phyloP scores from a whole-genome alignment of 2,888 invertebrate species.

The Rhaphigaster nebulosa region DNA sequence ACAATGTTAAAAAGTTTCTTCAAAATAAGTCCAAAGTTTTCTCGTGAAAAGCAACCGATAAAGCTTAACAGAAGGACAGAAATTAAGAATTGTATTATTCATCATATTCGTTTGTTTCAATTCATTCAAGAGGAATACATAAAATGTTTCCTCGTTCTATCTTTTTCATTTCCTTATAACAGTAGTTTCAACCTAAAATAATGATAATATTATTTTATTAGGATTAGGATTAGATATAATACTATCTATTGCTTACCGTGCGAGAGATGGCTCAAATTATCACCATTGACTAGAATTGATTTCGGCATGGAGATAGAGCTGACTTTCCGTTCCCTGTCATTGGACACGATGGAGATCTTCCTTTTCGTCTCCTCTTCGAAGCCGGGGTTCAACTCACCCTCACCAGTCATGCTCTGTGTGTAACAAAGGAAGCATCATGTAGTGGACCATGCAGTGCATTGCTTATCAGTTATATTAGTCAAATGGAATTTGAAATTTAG shows the following conservation, averaged over 20 bases:
- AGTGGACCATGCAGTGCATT: not conserved
- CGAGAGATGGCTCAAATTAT: slow-evolving; percentile 69
- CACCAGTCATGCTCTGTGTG: slow-evolving; percentile 22
- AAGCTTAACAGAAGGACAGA: too few relatives aligned
- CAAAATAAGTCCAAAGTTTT: too few relatives aligned
- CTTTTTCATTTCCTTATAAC: too few relatives aligned
- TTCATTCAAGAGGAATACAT: too few relatives aligned
- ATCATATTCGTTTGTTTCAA: too few relatives aligned
- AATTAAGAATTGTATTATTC: too few relatives aligned
- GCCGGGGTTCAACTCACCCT: slow-evolving; percentile 63
- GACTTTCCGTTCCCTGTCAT: slow-evolving; percentile 68
- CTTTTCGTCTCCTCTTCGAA: slow-evolving; percentile 71
- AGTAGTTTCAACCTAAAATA: too few relatives aligned
- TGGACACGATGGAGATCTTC: slow-evolving; percentile 75
- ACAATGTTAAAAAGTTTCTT: too few relatives aligned
- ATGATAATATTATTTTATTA: too few relatives aligned
- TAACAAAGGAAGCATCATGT: not conserved
- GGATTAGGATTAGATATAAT: not conserved
- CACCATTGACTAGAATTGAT: slow-evolving; percentile 72
- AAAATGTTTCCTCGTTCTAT: too few relatives aligned
- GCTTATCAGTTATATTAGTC: not conserved
- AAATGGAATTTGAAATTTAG: too few relatives aligned
- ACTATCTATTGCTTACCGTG: slow-evolving; percentile 38
- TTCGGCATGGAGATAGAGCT: slow-evolving; percentile 72
- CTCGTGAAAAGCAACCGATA: too few relatives aligned